Evolutionary conservation across 2,888 invertebrate genomes (phyloP).

Genomic region (Teinopalpus imperialis): DNA sequence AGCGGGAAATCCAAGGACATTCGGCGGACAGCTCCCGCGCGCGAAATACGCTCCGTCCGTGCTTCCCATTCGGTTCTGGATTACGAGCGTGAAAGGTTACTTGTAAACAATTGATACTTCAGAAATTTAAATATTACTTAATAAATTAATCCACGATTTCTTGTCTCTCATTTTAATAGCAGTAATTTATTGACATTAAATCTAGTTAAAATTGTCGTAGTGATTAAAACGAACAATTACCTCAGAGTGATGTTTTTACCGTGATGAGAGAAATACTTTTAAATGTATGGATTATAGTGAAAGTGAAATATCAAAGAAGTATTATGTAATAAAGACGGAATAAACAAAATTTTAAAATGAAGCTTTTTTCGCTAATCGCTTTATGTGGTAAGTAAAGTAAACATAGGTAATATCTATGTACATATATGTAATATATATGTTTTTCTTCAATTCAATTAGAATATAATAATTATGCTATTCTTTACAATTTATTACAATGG

Average conservation of each 20-base stretch:
- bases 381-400: slow-evolving; percentile 70
- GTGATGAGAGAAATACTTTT: slow-evolving; percentile 18
- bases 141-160: neutral
- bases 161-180: neutral
- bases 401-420: no score
- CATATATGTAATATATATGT: no score
- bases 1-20: slow-evolving; percentile 76
- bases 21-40: slow-evolving; percentile 49
- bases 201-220: slow-evolving; percentile 3
- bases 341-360: slow-evolving; percentile 56
- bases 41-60: slow-evolving; percentile 46
- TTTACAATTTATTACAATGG: no score
- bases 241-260: slow-evolving; percentile 11
- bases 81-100: slow-evolving; percentile 58
- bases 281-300: slow-evolving; percentile 9
- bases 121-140: neutral
- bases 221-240: slow-evolving; percentile 6
- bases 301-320: slow-evolving; percentile 18
- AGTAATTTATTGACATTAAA: neutral
- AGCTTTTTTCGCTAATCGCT: slow-evolving; percentile 59
- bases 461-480: no score
- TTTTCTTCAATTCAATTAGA: no score
- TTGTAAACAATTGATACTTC: slow-evolving; percentile 44
- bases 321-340: slow-evolving; percentile 22
- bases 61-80: slow-evolving; percentile 49